Percentiles rank a stretch among this genome's conserved stretches.
Evolutionary conservation across 64 coral and sea anemone genomes (phyloP).

Genomic region (Astreopora myriophthalma): DNA sequence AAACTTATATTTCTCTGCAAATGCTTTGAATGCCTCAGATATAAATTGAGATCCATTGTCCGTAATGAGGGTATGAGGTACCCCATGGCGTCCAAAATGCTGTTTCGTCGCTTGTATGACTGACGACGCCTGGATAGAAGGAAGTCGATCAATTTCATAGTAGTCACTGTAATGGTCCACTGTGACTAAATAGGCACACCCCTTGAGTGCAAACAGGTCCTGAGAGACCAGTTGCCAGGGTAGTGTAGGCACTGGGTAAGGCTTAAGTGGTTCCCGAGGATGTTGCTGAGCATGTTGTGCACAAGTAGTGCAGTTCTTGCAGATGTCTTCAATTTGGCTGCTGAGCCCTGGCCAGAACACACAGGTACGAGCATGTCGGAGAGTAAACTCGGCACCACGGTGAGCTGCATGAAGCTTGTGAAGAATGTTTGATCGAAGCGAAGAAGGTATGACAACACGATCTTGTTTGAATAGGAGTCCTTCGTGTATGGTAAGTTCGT

Average conservation of each 20-base stretch:
- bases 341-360: conserved; percentile 73
- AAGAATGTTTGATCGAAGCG: conserved; percentile 34
- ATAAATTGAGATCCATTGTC: conserved; percentile 71
- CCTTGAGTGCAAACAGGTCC: conserved; percentile 72
- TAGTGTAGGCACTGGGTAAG: conserved; percentile 54
- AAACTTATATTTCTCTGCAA: conserved; percentile 60
- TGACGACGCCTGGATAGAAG: conserved; percentile 14
- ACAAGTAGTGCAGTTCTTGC: conserved; percentile 47
- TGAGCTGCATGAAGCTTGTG: conserved; percentile 65
- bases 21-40: conserved; percentile 41
- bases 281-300: conserved; percentile 41
- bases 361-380: conserved; percentile 58
- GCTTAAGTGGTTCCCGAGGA: conserved; percentile 63
- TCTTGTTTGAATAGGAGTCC: conserved; percentile 70
- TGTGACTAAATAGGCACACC: conserved; percentile 56
- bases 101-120: conserved; percentile 51
- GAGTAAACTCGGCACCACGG: conserved; percentile 49
- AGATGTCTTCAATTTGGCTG: conserved; percentile 43
- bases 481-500: conserved; percentile 62
- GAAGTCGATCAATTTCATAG: conserved; percentile 62
- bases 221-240: conserved; percentile 70
- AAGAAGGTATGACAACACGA: conserved; percentile 64
- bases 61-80: conserved; percentile 46
- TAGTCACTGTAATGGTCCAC: conserved; percentile 76
- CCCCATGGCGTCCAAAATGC: conserved; percentile 24